Percentiles rank a stretch among this genome's conserved stretches.
phyloP scores from a whole-genome alignment of 1,140 invertebrate species.

The Diuraphis noxia region DNA sequence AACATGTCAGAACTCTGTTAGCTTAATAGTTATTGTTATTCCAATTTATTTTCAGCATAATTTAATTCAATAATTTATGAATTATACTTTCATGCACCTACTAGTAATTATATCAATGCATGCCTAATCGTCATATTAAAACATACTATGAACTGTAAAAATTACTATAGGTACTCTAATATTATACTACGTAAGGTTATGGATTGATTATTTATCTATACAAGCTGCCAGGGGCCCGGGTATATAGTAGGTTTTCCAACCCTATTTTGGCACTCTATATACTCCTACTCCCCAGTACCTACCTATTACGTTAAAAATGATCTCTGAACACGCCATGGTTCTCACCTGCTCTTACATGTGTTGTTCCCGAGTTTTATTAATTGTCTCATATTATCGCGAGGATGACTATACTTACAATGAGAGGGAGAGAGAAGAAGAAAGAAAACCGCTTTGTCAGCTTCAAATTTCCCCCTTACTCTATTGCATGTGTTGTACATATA shows the following conservation, averaged over 20 bases:
- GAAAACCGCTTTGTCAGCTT: constrained; percentile 49
- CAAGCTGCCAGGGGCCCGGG: not conserved
- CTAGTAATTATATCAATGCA: too few species aligned
- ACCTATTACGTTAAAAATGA: constrained; percentile 39
- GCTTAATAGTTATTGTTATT: not conserved
- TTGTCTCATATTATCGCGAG: constrained; percentile 34
- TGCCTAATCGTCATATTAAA: not conserved
- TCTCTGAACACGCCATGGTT: constrained; percentile 30
- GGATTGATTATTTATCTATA: not conserved
- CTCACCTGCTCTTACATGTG: constrained; percentile 33
- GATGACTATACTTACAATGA: constrained; percentile 1
- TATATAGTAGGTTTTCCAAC: not conserved
- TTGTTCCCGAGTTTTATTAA: constrained; percentile 38
- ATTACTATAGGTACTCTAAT: not conserved
- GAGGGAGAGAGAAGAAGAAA: not conserved
- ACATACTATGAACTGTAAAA: not conserved
- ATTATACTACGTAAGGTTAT: not conserved
- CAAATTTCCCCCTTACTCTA: not conserved
- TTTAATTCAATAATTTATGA: not conserved
- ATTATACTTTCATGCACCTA: not conserved
- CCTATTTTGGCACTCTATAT: constrained; percentile 22
- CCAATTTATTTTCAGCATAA: not conserved
- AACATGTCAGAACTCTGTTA: not conserved
- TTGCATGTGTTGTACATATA: not conserved
- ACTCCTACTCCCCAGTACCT: not conserved